phyloP scores from a whole-genome alignment of 2,113 vertebrate genomes.

The Sebastes fasciatus region DNA sequence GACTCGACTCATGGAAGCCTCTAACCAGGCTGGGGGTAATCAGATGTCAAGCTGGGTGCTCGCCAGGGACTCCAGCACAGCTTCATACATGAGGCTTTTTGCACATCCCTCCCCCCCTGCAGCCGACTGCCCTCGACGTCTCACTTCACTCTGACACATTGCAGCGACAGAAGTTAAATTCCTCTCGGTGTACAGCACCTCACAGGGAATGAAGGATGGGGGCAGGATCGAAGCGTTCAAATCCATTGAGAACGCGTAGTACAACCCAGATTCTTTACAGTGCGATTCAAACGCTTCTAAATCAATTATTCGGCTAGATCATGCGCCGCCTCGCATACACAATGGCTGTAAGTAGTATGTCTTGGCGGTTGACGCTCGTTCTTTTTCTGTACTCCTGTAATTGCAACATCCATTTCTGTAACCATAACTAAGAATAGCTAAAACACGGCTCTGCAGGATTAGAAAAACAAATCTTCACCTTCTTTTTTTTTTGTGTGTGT shows the following conservation, averaged over 20 bases:
- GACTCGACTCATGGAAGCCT: constrained; percentile 63
- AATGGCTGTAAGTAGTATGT: neutral
- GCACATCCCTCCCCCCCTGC: neutral
- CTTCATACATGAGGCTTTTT: constrained; percentile 24
- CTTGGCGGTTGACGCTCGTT: constrained; percentile 10
- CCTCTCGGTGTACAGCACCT: constrained; percentile 6
- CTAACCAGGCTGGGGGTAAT: constrained; percentile 59
- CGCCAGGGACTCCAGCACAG: constrained; percentile 26
- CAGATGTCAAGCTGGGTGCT: constrained; percentile 56
- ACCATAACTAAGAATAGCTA: constrained; percentile 36
- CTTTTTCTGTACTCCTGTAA: constrained; percentile 26
- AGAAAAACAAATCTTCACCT: constrained; percentile 46
- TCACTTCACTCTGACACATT: constrained; percentile 38
- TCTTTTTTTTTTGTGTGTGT: constrained; percentile 6
- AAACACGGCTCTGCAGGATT: constrained; percentile 12
- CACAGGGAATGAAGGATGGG: constrained; percentile 3
- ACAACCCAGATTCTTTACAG: neutral
- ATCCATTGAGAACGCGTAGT: constrained; percentile 11
- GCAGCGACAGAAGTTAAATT: constrained; percentile 49
- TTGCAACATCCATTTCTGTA: constrained; percentile 41
- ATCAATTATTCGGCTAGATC: constrained; percentile 9
- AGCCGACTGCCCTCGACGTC: neutral
- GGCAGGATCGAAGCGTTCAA: neutral
- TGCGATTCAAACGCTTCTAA: constrained; percentile 16
- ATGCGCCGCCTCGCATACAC: neutral